Percentiles rank a stretch among this genome's conserved stretches.
Conservation (phyloP, 1,140 invertebrate genomes). For the Drosophila quadrilineata region DNA sequence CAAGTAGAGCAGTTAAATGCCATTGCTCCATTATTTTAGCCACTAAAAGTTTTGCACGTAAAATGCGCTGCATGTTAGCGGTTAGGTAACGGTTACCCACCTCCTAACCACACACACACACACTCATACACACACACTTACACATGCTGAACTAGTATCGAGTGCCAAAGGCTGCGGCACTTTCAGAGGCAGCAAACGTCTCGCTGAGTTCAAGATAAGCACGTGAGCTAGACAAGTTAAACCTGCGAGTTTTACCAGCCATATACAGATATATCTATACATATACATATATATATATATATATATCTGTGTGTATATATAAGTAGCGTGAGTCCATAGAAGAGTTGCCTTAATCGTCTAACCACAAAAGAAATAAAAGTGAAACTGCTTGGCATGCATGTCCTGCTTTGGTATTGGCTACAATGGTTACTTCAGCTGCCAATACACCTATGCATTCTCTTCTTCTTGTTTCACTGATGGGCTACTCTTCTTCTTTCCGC, state of each 20-base stretch:
- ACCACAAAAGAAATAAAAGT: conserved; percentile 64
- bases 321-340: background rate
- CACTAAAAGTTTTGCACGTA: conserved; percentile 74
- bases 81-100: conserved; percentile 24
- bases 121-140: background rate
- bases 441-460: background rate
- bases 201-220: conserved; percentile 66
- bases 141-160: conserved; percentile 15
- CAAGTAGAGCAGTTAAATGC: conserved; percentile 42
- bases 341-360: conserved; percentile 47
- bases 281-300: conserved; percentile 1
- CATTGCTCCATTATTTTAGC: conserved; percentile 72
- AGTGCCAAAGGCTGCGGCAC: conserved; percentile 36
- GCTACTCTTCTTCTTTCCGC: background rate
- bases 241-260: background rate
- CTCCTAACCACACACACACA: background rate
- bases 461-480: background rate
- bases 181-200: conserved; percentile 29
- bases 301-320: background rate
- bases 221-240: conserved; percentile 53
- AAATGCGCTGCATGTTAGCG: conserved; percentile 63
- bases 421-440: background rate
- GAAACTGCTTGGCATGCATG: conserved; percentile 59
- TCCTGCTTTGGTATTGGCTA: background rate
- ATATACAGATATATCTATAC: background rate